Base-by-base conservation (phyloP, 92 coral and sea anemone species). In the Epizoanthus stellaris region DNA sequence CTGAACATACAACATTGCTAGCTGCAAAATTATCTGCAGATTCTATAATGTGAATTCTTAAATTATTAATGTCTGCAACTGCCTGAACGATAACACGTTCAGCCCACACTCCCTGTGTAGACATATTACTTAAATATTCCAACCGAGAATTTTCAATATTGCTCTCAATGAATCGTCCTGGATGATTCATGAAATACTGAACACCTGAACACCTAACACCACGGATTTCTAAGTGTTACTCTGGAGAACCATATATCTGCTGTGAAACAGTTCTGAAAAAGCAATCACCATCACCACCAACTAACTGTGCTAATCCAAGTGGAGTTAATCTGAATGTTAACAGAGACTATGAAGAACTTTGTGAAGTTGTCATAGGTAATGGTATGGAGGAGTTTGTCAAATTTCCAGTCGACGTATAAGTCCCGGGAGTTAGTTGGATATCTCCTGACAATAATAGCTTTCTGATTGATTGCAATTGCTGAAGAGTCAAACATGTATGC, bases 71-170 rank as follows among this genome's bases (percentile, higher is more conserved):
- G 70, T 86, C 85, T 34, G 89, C 89, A 56, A 77, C 79, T 40
- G 89, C 89, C 68, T 86, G 89, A 66, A 86, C 49, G 56, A 86
- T 86, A 23, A 86, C 34, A n/a, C 57, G 68, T 64, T 86, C 89
- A 79, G 85, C 74, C 88, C 88, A 85, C 57, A 38, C 36, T 0
- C 65, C 83, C 70, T 61, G 84, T 8, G 19, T 40, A 4, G 88
- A 59, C 88, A 73, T 85, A 43, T 74, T 74, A 23, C 16, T 75
- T 13, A 85, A 54, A 85, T 85, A 58, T 58, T 85, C 19, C 34
- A 69, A n/a, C 86, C 80, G 47, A 38, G 85, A 68, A 36, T 23
- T 36, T 79, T 79, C 89, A 47, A 63, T 38, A 80, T 79, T 77
- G 58, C 80, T 80, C 39, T 79, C 80, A 56, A 79, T 49, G 67